Percentiles rank a stretch among this genome's conserved stretches.
phyloP scores from a whole-genome alignment of 2,888 invertebrate genomes.

The Alloscopus bannaensis region DNA sequence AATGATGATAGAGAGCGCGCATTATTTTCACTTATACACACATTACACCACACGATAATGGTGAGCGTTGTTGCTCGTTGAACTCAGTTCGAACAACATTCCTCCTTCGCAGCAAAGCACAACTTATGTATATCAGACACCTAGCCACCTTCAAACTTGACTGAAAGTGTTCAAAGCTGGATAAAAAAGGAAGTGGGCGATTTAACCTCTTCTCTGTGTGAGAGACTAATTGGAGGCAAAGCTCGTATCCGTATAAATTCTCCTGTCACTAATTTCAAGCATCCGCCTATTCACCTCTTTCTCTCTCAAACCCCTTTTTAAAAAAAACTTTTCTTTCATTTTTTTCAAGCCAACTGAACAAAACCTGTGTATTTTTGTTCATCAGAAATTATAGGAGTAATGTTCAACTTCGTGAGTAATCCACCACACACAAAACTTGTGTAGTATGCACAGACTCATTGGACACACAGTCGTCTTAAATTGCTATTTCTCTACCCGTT shows the following conservation, averaged over 20 bases:
- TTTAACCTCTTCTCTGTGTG: constrained; percentile 55
- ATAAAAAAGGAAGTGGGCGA: constrained; percentile 66
- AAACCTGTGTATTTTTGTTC: no score
- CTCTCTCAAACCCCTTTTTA: constrained; percentile 4
- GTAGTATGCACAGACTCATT: no score
- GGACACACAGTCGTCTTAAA: neutral
- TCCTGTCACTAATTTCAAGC: constrained; percentile 66
- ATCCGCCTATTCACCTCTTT: constrained; percentile 64
- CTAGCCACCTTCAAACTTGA: no score
- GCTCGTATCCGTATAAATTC: constrained; percentile 65
- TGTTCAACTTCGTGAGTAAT: neutral
- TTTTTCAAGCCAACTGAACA: no score
- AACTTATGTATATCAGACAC: no score
- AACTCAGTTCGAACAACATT: no score
- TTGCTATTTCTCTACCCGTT: constrained; percentile 42
- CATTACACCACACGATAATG: no score
- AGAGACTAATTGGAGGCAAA: constrained; percentile 61
- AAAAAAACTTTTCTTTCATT: no score
- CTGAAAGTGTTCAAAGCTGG: constrained; percentile 47
- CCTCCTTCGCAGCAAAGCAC: no score
- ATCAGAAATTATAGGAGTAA: neutral
- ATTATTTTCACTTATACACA: no score
- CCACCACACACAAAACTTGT: neutral
- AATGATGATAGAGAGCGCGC: no score
- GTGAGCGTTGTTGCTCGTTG: no score